Evolutionary conservation across 2,113 vertebrate species (phyloP), one percentile per base, ranked within the genome.

Genomic region (Notechis scutatus): DNA sequence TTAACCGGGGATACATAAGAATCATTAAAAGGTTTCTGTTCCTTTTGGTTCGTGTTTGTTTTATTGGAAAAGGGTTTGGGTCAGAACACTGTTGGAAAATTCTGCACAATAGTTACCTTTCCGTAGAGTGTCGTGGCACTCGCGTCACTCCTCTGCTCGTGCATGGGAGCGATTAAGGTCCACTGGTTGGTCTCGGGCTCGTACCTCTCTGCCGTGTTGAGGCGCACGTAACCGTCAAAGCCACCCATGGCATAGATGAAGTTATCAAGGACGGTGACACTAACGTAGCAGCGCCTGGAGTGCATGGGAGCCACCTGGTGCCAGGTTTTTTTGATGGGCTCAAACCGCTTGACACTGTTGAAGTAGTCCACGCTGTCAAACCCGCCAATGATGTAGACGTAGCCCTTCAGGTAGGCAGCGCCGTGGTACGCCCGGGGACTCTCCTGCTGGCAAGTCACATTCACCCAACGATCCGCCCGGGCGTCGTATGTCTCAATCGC

Each of bases 261-360:
- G 55, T 96, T 91, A 39, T 97, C 91, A 57, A 98, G 97, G 7
- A 98, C 96, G 0, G 97, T 92, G 45, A 98, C 97, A 0, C 98
- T 99, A 89, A 98, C 97, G 0, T 98, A 98, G 96, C 98, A 98
- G 50, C 98, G 97, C 42, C 96, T 95, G 0, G 96, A 97, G 94
- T 99, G 97, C 98, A 99, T 99, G 29, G 98, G 98, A 0, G 98
- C 97, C 2, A 98, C 98, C 95, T 98, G 96, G 90, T 98, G 97
- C 98, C 98, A 98, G 0, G 94, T 97, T 45, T 96, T 97, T 92
- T 94, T 96, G 0, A 98, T 95, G 0, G 97, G 98, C 93, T 98
- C 97, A 1, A 98, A 98, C 69, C 97, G 96, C 52, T 97, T 98
- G 93, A 98, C 98, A 0, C 96, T 97, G 96, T 97, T 98, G 91